These are phyloP conservation scores for Clistopyga incitator DNA, from an alignment of 2,888 invertebrate genomes.

Conservation along the genomic window DNA sequence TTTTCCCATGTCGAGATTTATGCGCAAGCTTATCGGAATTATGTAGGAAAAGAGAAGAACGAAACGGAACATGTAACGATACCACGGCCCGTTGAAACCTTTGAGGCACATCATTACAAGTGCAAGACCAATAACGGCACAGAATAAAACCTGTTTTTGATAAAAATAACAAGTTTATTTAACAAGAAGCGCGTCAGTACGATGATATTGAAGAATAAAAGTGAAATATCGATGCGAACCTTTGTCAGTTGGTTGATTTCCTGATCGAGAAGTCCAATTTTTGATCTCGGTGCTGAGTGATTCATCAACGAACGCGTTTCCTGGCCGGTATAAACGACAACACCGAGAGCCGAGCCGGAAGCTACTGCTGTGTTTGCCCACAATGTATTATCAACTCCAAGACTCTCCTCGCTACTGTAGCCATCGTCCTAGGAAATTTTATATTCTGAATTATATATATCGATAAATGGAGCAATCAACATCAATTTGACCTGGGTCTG, in stretches of 20 bases:
- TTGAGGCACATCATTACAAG: slow-evolving; percentile 98
- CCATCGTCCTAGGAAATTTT: slow-evolving; percentile 85
- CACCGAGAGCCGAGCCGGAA: slow-evolving; percentile 97
- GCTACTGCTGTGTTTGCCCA: slow-evolving; percentile 99
- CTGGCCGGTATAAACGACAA: slow-evolving; percentile 97
- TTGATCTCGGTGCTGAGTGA: slow-evolving; percentile 97
- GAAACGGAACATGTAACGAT: slow-evolving; percentile 97
- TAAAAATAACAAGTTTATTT: slow-evolving; percentile 34
- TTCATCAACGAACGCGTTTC: slow-evolving; percentile 99
- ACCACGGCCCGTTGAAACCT: slow-evolving; percentile 98
- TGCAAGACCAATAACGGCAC: slow-evolving; percentile 95
- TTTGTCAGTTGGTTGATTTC: slow-evolving; percentile 99
- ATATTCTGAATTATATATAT: neutral
- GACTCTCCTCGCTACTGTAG: slow-evolving; percentile 89
- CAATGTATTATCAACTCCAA: slow-evolving; percentile 97
- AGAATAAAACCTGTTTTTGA: slow-evolving; percentile 89
- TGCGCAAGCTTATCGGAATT: slow-evolving; percentile 98
- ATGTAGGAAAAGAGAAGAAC: slow-evolving; percentile 99
- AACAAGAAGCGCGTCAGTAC: no score
- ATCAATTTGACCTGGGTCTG: neutral
- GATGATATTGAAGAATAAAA: neutral
- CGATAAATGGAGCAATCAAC: neutral
- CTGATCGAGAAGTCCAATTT: slow-evolving; percentile 97
- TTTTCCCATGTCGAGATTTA: slow-evolving; percentile 99
- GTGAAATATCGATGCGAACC: slow-evolving; percentile 79